phyloP scores from a whole-genome alignment of 2,797 vertebrate species.

The Chaenodraco wilsoni region DNA sequence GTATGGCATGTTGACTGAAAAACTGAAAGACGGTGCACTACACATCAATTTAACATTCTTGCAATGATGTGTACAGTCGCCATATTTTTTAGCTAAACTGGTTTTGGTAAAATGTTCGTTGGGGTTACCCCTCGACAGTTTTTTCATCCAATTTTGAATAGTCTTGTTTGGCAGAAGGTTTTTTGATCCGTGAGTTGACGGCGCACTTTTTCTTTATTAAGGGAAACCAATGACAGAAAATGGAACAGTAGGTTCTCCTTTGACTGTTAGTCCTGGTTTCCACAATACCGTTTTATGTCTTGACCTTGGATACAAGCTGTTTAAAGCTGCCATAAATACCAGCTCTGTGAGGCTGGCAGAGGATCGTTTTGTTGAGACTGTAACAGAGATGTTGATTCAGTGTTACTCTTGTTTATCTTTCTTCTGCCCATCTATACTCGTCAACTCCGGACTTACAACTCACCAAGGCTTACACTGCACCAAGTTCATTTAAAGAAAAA shows the following conservation, averaged over 20 bases:
- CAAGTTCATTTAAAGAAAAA: background rate
- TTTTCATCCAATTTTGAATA: too few species aligned
- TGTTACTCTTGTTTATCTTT: too few species aligned
- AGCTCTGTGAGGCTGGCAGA: background rate
- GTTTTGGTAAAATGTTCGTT: too few species aligned
- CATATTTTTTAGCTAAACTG: too few species aligned
- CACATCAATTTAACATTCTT: too few species aligned
- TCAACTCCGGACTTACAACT: background rate
- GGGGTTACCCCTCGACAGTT: too few species aligned
- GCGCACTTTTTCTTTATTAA: background rate
- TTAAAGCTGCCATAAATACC: background rate
- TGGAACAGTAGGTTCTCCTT: background rate
- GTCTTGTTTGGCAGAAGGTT: background rate
- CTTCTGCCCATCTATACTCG: background rate
- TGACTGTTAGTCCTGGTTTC: background rate
- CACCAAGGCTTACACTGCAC: background rate
- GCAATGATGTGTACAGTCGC: too few species aligned
- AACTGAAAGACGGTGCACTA: too few species aligned
- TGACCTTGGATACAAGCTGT: background rate
- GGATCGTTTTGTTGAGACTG: constrained; percentile 10
- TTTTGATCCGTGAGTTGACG: background rate
- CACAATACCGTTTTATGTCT: background rate
- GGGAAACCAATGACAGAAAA: background rate
- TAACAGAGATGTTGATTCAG: background rate
- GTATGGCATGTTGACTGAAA: too few species aligned